Evolutionary conservation across 2,113 vertebrate genomes (phyloP).

Genomic region (Pelodiscus sinensis): DNA sequence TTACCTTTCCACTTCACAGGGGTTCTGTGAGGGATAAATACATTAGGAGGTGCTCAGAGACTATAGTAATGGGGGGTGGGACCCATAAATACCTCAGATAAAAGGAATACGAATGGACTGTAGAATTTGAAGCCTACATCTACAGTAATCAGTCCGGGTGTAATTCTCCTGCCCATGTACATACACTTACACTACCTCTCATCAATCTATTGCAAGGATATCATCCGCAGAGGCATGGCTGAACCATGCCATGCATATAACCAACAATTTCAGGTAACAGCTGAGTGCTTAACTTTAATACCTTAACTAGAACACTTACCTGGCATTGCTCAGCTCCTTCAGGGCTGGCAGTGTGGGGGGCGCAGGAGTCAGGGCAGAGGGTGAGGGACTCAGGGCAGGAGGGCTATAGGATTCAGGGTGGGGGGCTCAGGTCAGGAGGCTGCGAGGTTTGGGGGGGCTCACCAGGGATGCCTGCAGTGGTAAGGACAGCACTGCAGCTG

Average conservation of each 20-base stretch:
- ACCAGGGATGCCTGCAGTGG: no score
- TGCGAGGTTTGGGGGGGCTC: no score
- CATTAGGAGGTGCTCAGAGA: neutral
- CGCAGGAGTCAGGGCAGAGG: no score
- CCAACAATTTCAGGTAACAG: neutral
- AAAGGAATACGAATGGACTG: neutral
- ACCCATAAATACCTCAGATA: neutral
- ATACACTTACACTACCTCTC: neutral
- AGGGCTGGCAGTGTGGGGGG: no score
- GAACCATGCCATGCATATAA: neutral
- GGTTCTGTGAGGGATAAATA: neutral
- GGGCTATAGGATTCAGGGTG: no score
- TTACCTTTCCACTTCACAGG: neutral
- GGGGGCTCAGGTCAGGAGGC: no score
- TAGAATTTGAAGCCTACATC: fast-evolving
- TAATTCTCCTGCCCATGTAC: neutral
- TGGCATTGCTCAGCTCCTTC: no score
- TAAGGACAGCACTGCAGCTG: no score
- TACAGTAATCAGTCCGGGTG: neutral
- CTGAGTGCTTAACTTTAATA: no score
- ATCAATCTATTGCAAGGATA: neutral
- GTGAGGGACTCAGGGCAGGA: no score
- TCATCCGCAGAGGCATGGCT: neutral
- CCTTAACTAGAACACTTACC: no score
- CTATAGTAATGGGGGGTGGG: neutral